Evolutionary conservation across 1,140 invertebrate species (phyloP), one percentile per base, ranked within the genome.

Genomic region (Sitophilus oryzae): DNA sequence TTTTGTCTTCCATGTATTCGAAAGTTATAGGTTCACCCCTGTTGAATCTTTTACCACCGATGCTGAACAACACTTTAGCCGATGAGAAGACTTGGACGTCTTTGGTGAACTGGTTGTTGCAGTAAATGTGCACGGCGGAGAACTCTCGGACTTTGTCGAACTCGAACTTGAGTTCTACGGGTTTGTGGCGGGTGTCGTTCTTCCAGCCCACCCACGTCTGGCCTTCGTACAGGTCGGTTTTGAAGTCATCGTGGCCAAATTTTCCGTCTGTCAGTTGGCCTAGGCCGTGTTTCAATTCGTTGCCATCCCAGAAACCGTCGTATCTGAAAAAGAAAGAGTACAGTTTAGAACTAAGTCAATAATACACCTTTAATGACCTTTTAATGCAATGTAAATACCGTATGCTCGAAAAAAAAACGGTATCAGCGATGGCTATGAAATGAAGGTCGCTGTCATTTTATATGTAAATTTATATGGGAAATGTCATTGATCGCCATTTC

Each of bases 131-230:
- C 18, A 93, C 81, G 1, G 82, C 81, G 10, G 84, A 88, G 74
- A 96, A 93, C 71, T 96, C 93, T 1, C 91, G 76, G 14, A 91
- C 82, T 66, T 79, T 78, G 66, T 92, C 88, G 74, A 96, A 96
- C 72, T 93, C 86, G 72, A 95, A 94, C 57, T 84, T 83, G 56
- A 91, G 81, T 62, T 88, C 85, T 0, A 88, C 77, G 0, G 84
- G 80, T 61, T 78, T 78, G 14, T 77, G 72, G 10, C 82, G 76
- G 1, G 80, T 79, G 61, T 93, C 89, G 73, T 93, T 93, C 56
- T 83, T 81, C 92, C 93, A 96, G 0, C 92, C 92, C 6, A 96
- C 88, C 93, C 93, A 96, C 21, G 86, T 83, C 68, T 86, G 86
- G 44, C 74, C 74, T 23, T 81, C 81, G 52, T 77, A 76, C 43